Conservation (phyloP, 2,888 invertebrate species). For the Cantharis rufa region DNA sequence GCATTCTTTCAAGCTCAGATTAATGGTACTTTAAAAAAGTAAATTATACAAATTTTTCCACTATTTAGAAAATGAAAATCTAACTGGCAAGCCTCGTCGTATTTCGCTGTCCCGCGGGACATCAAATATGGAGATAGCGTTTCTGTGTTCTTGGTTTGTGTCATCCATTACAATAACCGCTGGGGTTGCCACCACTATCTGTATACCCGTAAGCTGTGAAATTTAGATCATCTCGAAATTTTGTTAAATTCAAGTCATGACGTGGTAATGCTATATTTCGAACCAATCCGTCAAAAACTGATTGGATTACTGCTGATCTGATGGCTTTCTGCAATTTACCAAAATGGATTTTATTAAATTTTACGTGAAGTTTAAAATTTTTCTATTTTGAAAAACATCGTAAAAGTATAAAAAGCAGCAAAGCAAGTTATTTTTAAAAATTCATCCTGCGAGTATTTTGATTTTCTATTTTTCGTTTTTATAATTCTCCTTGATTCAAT, state of each 20-base stretch:
- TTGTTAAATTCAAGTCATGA: conserved; percentile 21
- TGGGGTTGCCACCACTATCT: conserved; percentile 12
- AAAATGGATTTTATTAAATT: neutral
- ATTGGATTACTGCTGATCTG: conserved; percentile 8
- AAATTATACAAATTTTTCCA: neutral
- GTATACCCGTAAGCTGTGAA: conserved; percentile 10
- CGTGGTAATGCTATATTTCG: conserved; percentile 6
- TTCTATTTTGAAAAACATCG: neutral
- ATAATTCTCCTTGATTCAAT: neutral
- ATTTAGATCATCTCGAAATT: conserved; percentile 12
- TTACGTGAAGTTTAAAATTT: neutral
- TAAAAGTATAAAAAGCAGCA: neutral
- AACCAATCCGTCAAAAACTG: neutral
- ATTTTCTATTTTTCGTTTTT: neutral
- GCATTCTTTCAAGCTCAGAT: neutral
- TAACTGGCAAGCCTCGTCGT: conserved; percentile 8
- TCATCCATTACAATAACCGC: conserved; percentile 32
- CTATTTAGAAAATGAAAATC: conserved; percentile 10
- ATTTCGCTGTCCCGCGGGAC: conserved; percentile 46
- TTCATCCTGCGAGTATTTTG: neutral
- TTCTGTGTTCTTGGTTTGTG: conserved; percentile 45
- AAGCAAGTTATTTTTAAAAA: neutral
- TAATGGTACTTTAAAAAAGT: neutral
- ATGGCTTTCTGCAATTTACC: neutral
- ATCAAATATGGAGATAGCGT: conserved; percentile 56